phyloP scores from a whole-genome alignment of 2,888 invertebrate species.

The Dasysyrphus albostriatus region DNA sequence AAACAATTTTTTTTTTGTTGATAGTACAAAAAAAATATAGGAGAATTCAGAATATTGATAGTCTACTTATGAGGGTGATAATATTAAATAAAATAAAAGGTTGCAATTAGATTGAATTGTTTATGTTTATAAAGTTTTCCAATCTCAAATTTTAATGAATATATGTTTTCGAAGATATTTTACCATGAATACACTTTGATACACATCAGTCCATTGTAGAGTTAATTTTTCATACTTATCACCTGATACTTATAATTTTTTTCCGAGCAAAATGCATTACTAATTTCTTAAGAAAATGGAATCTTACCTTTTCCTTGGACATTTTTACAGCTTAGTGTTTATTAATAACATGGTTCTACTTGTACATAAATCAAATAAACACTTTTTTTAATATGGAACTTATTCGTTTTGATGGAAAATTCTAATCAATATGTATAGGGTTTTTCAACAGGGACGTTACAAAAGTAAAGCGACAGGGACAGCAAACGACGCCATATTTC shows the following conservation, averaged over 20 bases:
- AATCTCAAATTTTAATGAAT: neutral
- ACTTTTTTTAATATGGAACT: too few species aligned
- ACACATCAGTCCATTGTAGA: too few species aligned
- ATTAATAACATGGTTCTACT: neutral
- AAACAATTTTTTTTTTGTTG: neutral
- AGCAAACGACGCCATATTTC: too few species aligned
- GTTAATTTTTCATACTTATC: too few species aligned
- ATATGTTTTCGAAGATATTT: too few species aligned
- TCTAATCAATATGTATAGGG: too few species aligned
- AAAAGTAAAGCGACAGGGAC: too few species aligned
- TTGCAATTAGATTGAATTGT: neutral
- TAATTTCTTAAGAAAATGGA: neutral
- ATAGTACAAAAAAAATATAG: neutral
- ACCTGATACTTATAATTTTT: neutral
- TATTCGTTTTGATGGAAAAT: too few species aligned
- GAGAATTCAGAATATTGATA: constrained; percentile 12
- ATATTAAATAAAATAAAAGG: neutral
- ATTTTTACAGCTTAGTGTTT: neutral
- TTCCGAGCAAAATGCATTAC: neutral
- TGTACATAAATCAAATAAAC: neutral
- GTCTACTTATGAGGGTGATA: neutral
- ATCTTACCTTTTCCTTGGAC: neutral
- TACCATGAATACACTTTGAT: too few species aligned
- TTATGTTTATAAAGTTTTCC: neutral
- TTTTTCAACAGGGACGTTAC: too few species aligned